phyloP scores from a whole-genome alignment of 2,797 vertebrate genomes.

The Borostomias antarcticus region DNA sequence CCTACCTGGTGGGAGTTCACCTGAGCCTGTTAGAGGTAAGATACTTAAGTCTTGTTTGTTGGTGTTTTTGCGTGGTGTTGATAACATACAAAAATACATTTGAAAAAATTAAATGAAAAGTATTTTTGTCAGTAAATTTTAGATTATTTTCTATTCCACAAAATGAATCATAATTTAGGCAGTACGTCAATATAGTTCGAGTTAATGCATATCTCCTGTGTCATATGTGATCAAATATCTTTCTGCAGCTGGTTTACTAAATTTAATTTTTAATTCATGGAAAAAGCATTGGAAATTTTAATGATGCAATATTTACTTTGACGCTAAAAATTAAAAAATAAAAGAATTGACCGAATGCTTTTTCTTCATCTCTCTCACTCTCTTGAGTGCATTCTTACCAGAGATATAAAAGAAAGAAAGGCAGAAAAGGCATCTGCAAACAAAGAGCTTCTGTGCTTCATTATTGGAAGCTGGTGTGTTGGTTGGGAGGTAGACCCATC shows the following conservation, averaged over 20 bases:
- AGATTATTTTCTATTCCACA: background rate
- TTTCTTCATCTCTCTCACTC: conserved; percentile 42
- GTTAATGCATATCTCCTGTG: background rate
- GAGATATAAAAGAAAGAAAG: conserved; percentile 52
- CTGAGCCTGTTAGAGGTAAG: conserved; percentile 96
- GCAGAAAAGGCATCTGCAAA: conserved; percentile 56
- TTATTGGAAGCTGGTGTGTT: conserved; percentile 70
- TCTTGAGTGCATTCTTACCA: conserved; percentile 51
- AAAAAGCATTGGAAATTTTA: conserved; percentile 40
- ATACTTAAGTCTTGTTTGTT: conserved; percentile 13
- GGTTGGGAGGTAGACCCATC: conserved; percentile 66
- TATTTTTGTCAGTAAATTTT: background rate
- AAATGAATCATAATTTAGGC: background rate
- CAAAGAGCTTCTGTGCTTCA: conserved; percentile 70
- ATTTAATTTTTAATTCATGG: conserved; percentile 16
- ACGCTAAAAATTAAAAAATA: conserved; percentile 40
- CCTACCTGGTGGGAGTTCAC: conserved; percentile 96
- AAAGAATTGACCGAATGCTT: conserved; percentile 43
- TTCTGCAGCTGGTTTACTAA: conserved; percentile 7
- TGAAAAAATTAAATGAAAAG: background rate
- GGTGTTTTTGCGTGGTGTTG: no score
- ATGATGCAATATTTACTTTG: conserved; percentile 42
- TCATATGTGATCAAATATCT: conserved; percentile 17
- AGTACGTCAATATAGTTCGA: background rate
- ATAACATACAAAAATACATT: background rate